Evolutionary conservation across 2,797 vertebrate genomes (phyloP).

Genomic region (Champsocephalus gunnari): DNA sequence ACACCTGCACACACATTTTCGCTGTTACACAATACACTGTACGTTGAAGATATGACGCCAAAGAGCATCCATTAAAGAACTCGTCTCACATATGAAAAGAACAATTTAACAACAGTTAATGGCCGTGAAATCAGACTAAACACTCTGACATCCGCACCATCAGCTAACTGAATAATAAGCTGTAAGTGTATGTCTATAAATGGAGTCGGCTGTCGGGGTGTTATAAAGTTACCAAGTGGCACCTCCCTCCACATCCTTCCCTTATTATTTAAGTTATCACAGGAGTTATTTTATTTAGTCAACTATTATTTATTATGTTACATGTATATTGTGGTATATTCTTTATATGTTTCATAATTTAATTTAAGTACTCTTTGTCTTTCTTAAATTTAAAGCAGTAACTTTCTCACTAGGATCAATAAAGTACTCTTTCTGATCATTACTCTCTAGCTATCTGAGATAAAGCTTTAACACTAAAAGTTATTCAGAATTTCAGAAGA

Average conservation of each 20-base stretch:
- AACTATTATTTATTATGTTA: not conserved
- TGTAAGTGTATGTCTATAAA: constrained; percentile 23
- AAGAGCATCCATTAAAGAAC: constrained; percentile 24
- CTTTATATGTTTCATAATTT: too few species aligned
- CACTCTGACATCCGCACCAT: constrained; percentile 17
- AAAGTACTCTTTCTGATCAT: too few species aligned
- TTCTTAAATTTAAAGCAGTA: too few species aligned
- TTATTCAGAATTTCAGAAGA: not conserved
- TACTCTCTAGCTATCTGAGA: not conserved
- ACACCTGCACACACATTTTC: constrained; percentile 10
- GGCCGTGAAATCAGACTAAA: constrained; percentile 22
- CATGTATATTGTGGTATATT: too few species aligned
- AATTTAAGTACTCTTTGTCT: too few species aligned
- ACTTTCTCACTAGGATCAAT: too few species aligned
- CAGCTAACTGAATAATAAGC: constrained; percentile 41
- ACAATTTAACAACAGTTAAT: constrained; percentile 23
- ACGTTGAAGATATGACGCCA: constrained; percentile 24
- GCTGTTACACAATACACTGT: constrained; percentile 12
- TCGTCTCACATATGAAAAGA: constrained; percentile 26
- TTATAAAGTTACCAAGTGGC: constrained; percentile 49
- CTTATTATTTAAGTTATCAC: constrained; percentile 24
- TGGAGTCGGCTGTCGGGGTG: constrained; percentile 31
- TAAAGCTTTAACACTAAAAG: not conserved
- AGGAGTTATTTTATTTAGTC: not conserved
- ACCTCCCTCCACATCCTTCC: constrained; percentile 28